Evolutionary conservation across 2,797 vertebrate genomes (phyloP).

Genomic region (Brachyrhaphis roseni): DNA sequence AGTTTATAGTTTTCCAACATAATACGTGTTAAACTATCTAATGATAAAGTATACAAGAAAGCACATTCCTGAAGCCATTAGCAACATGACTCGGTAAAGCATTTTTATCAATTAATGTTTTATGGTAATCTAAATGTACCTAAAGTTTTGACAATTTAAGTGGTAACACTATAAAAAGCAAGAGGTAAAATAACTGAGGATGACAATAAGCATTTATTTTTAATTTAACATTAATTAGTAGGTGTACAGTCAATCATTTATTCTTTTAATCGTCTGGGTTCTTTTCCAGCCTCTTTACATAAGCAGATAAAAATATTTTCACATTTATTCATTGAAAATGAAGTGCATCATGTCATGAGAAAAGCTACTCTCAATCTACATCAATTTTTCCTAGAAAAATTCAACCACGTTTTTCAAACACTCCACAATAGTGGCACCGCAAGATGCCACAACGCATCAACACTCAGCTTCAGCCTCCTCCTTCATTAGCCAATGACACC

Average conservation of each 20-base stretch:
- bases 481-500: conserved; percentile 82
- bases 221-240: conserved; percentile 4
- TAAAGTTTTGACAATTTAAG: conserved; percentile 89
- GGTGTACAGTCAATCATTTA: conserved; percentile 20
- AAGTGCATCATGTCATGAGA: conserved; percentile 51
- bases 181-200: conserved; percentile 73
- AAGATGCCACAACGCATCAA: conserved; percentile 64
- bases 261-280: conserved; percentile 25
- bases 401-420: conserved; percentile 59
- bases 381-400: conserved; percentile 60
- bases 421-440: conserved; percentile 10
- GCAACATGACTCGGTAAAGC: conserved; percentile 86
- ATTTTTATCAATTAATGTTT: conserved; percentile 85
- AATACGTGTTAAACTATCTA: conserved; percentile 74
- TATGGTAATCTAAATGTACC: conserved; percentile 85
- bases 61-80: conserved; percentile 88
- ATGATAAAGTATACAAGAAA: conserved; percentile 88
- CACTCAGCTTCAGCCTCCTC: conserved; percentile 68
- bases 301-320: conserved; percentile 50
- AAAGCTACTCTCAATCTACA: conserved; percentile 54
- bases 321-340: conserved; percentile 62
- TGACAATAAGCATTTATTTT: conserved; percentile 17
- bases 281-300: conserved; percentile 29
- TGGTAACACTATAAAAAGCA: conserved; percentile 83
- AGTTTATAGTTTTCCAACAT: conserved; percentile 87